Evolutionary conservation across 1,140 invertebrate genomes (phyloP), one percentile per base, ranked within the genome.

Genomic region (Drosophila rhopaloa): DNA sequence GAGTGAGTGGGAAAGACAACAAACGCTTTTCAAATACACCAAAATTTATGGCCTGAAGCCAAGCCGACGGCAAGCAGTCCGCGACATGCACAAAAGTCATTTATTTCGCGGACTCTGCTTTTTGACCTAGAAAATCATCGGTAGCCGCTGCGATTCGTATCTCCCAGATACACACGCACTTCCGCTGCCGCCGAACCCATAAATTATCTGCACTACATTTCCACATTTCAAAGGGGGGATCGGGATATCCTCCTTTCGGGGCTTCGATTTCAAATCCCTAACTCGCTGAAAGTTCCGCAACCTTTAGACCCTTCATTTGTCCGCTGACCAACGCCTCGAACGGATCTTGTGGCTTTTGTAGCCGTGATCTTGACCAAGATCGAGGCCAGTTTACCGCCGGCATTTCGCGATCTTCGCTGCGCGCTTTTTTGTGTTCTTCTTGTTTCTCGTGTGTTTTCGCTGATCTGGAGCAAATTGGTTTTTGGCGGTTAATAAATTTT

Each of bases 401-500:
- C 88, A 88, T 77, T 83, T 76, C 79, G 79, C 79, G 43, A 63
- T 40, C 40, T 54, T 16, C 29, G 48, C 48, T 14, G 48, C 48
- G 29, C 48, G 48, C 13, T 38, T n/a, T 35, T 29, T 51, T 51
- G 27, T 47, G 8, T 40, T 44, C 72, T 9, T 19, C 47, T 47
- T 29, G 58, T 41, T 43, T 38, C 47, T 53, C 46, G 60, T 51
- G 41, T 67, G 56, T 44, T 63, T 67, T 54, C 60, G 65, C 60
- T 70, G 81, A 86, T 81, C 61, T 85, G 82, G 55, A 57, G 79
- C 81, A 90, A 90, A 90, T 90, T 90, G 76, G 74, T 90, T 91
- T 88, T 91, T 91, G 89, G 84, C 79, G 74, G 81, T 85, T 85
- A 85, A 89, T 91, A 89, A 91, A 91, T 89, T 91, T 76, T 61